Base-by-base conservation (phyloP, 2,113 vertebrate genomes). In the Pseudolaguvia tuberculata region DNA sequence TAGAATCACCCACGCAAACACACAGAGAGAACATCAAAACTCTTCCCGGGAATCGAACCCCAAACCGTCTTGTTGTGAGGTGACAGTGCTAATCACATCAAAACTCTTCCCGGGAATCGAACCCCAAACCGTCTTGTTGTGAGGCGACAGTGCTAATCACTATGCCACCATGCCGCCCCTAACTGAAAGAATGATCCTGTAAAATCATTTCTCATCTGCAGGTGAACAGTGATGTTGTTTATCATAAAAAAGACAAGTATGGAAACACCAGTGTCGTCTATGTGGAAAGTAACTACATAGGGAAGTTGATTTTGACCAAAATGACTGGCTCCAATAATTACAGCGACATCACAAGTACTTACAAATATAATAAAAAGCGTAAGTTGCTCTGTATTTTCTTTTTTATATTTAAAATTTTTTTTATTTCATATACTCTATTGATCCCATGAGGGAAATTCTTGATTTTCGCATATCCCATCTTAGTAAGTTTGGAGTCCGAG, bases 161-260 rank as follows among this genome's bases (percentile, higher is more conserved):
- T n/a, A n/a, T n/a, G n/a, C n/a, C n/a, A n/a, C n/a, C n/a, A n/a
- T n/a, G n/a, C n/a, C n/a, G n/a, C n/a, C n/a, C n/a, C n/a, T n/a
- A n/a, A n/a, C n/a, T n/a, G n/a, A 65, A 15, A 14, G 42, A 45
- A 29, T 13, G 5, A 45, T 47, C 42, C 42, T 35, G 56, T 31
- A 50, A 17, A 52, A 45, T 27, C 23, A 59, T 68, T 31, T 50
- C 53, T 76, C 88, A 62, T 1, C 48, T 45, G 4, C 77, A 98
- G 96, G 92, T 97, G 62, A 97, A 96, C 88, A 91, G 95, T 52
- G 92, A 96, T 65, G 45, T 96, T 23, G 45, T 95, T 58, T 93
- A 78, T 79, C 62, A 84, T 11, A 91, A 83, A 73, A 82, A 42
- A 50, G 85, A 91, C 47, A 88, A 82, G 53, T 89, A 90, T 2